Evolutionary conservation across 1,140 invertebrate species (phyloP), one percentile per base, ranked within the genome.

Genomic region (Atta texana): DNA sequence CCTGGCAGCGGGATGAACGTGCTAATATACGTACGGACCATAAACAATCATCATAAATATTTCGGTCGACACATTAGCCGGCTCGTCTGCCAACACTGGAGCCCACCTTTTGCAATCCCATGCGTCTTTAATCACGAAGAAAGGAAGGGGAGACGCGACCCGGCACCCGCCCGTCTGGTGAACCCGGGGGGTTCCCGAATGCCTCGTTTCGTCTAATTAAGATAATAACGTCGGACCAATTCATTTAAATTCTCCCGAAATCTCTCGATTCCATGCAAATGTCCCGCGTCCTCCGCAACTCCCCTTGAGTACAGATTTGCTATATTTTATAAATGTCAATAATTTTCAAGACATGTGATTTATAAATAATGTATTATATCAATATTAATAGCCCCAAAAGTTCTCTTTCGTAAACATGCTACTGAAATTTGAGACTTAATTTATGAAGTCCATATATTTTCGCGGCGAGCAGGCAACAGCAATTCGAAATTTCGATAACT

Each of bases 11-110:
- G 90, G 88, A 93, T 92, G 91, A 92, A 93, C 92, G 93, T 92
- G 93, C 93, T 94, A 94, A 94, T 94, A 94, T 94, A 93, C 94
- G 92, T 92, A 91, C 92, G 93, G 91, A 93, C 93, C 93, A 94
- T 94, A 94, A 94, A 94, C 93, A 94, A 94, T 94, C 93, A 94
- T 94, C 93, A 94, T 94, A 94, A 94, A 94, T 94, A 94, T 94
- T 93, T 94, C 91, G 92, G 91, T 94, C 94, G 92, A 94, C 93
- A 94, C 94, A 94, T 94, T 94, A 94, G 93, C 92, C 72, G 69
- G 89, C 89, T 91, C 89, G 91, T 92, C 93, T 93, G 92, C 93
- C 92, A 93, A 93, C 92, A 93, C 92, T 87, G 88, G 80, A 68
- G 84, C 88, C 89, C 82, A 89, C 87, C 92, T 87, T 88, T 89